Evolutionary conservation across 2,113 vertebrate genomes (phyloP).

Genomic region (Apodemus sylvaticus): DNA sequence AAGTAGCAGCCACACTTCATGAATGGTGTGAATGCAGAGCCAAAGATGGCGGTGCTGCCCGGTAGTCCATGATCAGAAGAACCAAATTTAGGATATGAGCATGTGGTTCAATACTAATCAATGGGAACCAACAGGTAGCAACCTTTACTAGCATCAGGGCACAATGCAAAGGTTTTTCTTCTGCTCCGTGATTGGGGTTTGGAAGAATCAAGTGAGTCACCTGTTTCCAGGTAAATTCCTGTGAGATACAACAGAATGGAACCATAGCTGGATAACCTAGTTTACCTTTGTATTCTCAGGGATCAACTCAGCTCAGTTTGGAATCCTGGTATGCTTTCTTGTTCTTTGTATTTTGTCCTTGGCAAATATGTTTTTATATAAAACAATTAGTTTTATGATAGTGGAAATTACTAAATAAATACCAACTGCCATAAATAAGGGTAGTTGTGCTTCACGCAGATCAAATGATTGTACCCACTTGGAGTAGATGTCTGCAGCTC

Average conservation of each 20-base stretch:
- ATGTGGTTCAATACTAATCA: neutral
- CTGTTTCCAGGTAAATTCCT: neutral
- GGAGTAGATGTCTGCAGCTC: neutral
- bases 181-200: neutral
- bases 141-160: neutral
- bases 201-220: neutral
- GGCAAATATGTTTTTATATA: neutral
- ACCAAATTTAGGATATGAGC: neutral
- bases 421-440: neutral
- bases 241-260: too few relatives aligned
- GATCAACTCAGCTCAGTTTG: neutral
- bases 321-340: neutral
- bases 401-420: neutral
- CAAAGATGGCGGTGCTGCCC: neutral
- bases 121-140: accelerated
- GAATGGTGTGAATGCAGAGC: accelerated
- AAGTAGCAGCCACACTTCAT: neutral
- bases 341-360: too few relatives aligned
- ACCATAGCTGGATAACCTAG: neutral
- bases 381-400: neutral
- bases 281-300: neutral
- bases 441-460: neutral
- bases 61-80: accelerated
- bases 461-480: neutral
- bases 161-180: neutral